Evolutionary conservation across 2,113 vertebrate species (phyloP).

Genomic region (Xiphophorus hellerii): DNA sequence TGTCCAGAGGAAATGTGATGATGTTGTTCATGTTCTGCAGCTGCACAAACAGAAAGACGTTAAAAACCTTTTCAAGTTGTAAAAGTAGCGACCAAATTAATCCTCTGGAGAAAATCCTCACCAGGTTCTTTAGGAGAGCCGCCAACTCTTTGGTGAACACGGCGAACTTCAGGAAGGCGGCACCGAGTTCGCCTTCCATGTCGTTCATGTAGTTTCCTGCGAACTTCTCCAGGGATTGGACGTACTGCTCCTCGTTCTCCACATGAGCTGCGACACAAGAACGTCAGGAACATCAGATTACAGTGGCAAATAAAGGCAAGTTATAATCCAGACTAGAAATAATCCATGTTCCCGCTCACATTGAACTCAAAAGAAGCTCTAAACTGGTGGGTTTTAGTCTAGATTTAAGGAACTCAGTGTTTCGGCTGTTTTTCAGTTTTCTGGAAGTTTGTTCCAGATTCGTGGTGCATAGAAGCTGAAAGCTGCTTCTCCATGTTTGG

Average conservation of each 20-base stretch:
- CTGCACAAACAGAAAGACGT: conserved; percentile 73
- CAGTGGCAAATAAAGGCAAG: background rate
- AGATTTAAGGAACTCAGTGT: too few relatives aligned
- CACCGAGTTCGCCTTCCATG: conserved; percentile 87
- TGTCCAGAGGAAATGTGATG: conserved; percentile 97
- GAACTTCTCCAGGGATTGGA: conserved; percentile 92
- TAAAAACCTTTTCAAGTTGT: background rate
- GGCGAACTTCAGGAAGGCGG: conserved; percentile 91
- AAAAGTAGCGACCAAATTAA: too few relatives aligned
- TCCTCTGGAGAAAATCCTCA: conserved; percentile 42
- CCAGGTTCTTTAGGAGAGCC: conserved; percentile 97
- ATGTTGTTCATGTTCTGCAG: conserved; percentile 99
- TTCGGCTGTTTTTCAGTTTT: too few relatives aligned
- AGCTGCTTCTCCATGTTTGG: too few relatives aligned
- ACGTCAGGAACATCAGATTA: too few relatives aligned
- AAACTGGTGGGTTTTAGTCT: too few relatives aligned
- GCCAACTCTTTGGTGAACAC: conserved; percentile 94
- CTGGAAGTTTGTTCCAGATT: too few relatives aligned
- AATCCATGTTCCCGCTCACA: too few relatives aligned
- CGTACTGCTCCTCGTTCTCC: conserved; percentile 94
- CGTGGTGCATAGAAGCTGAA: too few relatives aligned
- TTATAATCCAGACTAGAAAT: too few relatives aligned
- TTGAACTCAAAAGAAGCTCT: too few relatives aligned
- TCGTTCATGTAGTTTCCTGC: conserved; percentile 86
- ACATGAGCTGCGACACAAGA: conserved; percentile 84